Percentiles rank a stretch among this genome's conserved stretches.
Conservation (phyloP, 2,113 vertebrate species). For the Syngnathoides biaculeatus region DNA sequence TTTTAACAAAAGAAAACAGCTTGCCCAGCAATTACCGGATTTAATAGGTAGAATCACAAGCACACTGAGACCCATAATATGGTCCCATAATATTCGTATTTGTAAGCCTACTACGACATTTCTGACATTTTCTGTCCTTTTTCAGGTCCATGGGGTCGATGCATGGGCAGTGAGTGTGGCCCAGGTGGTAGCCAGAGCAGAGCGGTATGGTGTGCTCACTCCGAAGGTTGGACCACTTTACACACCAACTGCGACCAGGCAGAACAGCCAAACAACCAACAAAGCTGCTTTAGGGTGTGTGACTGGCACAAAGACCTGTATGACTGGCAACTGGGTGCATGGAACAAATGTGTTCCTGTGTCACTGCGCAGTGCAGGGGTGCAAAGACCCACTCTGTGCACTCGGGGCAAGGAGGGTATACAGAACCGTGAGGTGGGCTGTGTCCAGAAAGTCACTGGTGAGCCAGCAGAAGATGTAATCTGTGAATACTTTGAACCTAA, state of each 20-base stretch:
- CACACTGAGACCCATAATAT: too few species aligned
- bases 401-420: constrained; percentile 87
- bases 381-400: constrained; percentile 74
- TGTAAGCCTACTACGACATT: neutral
- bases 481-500: constrained; percentile 97
- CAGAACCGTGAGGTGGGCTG: constrained; percentile 88
- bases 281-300: constrained; percentile 90
- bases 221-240: constrained; percentile 94
- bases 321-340: constrained; percentile 88
- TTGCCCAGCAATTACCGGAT: too few species aligned
- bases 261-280: constrained; percentile 85
- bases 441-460: constrained; percentile 78
- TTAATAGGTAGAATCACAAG: too few species aligned
- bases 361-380: constrained; percentile 69
- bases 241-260: constrained; percentile 86
- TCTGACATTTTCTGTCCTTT: neutral
- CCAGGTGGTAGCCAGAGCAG: constrained; percentile 91
- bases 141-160: constrained; percentile 91
- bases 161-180: constrained; percentile 95
- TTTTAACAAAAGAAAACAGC: too few species aligned
- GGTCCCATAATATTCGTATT: neutral
- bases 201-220: constrained; percentile 92
- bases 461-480: constrained; percentile 82
- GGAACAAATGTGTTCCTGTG: constrained; percentile 87
- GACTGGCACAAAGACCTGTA: constrained; percentile 96